Evolutionary conservation across 2,797 vertebrate species (phyloP).

Genomic region (Lutra lutra): DNA sequence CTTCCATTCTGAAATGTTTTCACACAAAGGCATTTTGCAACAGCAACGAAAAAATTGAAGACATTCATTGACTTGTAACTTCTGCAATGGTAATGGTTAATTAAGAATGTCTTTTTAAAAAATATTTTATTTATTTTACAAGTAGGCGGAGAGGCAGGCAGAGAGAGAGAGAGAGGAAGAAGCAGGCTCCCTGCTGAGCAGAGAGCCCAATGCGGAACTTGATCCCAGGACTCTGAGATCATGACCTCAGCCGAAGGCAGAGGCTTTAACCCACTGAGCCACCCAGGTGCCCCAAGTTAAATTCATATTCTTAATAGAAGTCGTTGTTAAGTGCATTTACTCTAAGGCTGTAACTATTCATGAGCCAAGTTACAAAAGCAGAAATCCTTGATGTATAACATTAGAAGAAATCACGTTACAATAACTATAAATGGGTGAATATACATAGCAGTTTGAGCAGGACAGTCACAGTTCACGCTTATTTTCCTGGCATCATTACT

Average conservation of each 20-base stretch:
- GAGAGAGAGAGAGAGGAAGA: too few relatives aligned
- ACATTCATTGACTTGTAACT: neutral
- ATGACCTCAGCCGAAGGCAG: too few relatives aligned
- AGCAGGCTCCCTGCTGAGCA: too few relatives aligned
- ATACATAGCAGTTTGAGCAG: slow-evolving; percentile 16
- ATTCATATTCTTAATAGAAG: neutral
- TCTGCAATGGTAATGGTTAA: neutral
- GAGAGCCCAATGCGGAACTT: too few relatives aligned
- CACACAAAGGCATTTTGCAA: neutral
- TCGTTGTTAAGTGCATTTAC: neutral
- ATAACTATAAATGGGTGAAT: neutral
- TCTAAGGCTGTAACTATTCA: neutral
- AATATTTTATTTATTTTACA: too few relatives aligned
- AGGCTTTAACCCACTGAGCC: too few relatives aligned
- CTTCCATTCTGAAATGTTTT: neutral
- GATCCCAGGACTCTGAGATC: too few relatives aligned
- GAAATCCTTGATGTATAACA: neutral
- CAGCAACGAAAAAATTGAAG: neutral
- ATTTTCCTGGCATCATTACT: neutral
- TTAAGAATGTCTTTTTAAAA: neutral
- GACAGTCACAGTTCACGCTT: neutral
- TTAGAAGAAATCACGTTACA: neutral
- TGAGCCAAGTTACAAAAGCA: neutral
- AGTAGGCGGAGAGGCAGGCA: too few relatives aligned
- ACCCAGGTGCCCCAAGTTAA: neutral